phyloP scores from a whole-genome alignment of 2,888 invertebrate species.

The Athalia cordata region DNA sequence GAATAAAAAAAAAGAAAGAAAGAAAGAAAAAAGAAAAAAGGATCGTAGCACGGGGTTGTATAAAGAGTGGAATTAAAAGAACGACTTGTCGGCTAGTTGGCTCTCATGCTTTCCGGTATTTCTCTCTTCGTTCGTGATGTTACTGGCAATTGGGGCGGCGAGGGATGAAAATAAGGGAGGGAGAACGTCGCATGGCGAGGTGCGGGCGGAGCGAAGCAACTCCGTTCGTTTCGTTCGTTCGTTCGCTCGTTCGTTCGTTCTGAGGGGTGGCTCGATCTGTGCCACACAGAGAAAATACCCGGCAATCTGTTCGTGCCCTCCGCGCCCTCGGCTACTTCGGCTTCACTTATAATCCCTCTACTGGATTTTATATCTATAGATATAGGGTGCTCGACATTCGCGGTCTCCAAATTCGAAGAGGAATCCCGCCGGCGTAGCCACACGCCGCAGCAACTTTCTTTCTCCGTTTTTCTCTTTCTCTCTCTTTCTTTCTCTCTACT shows the following conservation, averaged over 20 bases:
- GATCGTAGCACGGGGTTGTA: too few relatives aligned
- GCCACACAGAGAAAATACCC: slow-evolving; percentile 59
- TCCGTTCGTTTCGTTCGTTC: too few relatives aligned
- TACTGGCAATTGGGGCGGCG: background rate
- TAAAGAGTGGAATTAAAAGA: slow-evolving; percentile 65
- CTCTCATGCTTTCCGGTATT: slow-evolving; percentile 53
- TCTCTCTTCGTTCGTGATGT: slow-evolving; percentile 41
- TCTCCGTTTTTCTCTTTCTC: slow-evolving; percentile 47
- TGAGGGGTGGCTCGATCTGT: slow-evolving; percentile 71
- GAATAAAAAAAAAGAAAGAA: background rate
- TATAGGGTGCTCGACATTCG: slow-evolving; percentile 45
- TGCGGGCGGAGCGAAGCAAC: slow-evolving; percentile 68
- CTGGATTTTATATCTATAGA: slow-evolving; percentile 42
- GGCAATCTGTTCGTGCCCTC: slow-evolving; percentile 73
- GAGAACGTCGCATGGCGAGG: slow-evolving; percentile 56
- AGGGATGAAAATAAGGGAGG: slow-evolving; percentile 46
- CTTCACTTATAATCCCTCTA: too few relatives aligned
- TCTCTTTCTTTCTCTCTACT: slow-evolving; percentile 19
- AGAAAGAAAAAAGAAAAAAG: slow-evolving; percentile 52
- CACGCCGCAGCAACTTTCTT: slow-evolving; percentile 46
- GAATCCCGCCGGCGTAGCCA: slow-evolving; percentile 47
- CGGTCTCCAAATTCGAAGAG: slow-evolving; percentile 37
- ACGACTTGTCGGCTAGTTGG: slow-evolving; percentile 70
- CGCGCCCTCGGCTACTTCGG: slow-evolving; percentile 59
- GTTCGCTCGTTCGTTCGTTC: too few relatives aligned